phyloP scores from a whole-genome alignment of 2,113 vertebrate genomes.

The Zosterops japonicus region DNA sequence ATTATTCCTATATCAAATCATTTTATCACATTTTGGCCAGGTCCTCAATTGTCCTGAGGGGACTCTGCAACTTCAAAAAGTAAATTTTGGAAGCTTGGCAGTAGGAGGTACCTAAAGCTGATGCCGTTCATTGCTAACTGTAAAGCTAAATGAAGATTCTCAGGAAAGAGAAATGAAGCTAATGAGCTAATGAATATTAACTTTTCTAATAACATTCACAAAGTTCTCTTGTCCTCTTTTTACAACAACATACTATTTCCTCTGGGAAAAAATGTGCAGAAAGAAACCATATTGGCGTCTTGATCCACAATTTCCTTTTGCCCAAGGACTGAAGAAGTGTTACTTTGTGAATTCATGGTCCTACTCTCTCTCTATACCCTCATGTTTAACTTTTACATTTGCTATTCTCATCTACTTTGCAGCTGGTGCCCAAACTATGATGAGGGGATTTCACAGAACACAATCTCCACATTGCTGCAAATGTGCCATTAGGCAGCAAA shows the following conservation, averaged over 20 bases:
- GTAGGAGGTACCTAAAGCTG: background rate
- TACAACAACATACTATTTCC: background rate
- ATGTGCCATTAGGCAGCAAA: background rate
- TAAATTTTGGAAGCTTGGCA: background rate
- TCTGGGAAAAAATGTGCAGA: background rate
- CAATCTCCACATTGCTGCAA: background rate
- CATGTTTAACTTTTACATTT: background rate
- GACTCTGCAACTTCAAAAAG: background rate
- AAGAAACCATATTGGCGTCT: background rate
- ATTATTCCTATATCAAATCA: background rate
- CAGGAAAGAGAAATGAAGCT: too few species aligned
- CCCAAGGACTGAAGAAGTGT: background rate
- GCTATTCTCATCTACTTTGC: background rate
- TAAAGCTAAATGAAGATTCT: background rate
- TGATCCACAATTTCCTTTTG: background rate
- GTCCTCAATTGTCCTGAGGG: rapidly evolving
- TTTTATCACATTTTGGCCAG: background rate
- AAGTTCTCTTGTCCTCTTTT: background rate
- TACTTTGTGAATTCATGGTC: background rate
- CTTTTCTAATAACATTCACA: background rate
- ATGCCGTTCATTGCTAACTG: background rate
- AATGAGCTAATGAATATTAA: too few species aligned
- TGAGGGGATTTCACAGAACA: background rate
- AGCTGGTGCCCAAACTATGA: background rate
- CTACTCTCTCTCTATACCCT: background rate